Base-by-base conservation (phyloP, 2,113 vertebrate genomes). In the Pomatostomus ruficeps region DNA sequence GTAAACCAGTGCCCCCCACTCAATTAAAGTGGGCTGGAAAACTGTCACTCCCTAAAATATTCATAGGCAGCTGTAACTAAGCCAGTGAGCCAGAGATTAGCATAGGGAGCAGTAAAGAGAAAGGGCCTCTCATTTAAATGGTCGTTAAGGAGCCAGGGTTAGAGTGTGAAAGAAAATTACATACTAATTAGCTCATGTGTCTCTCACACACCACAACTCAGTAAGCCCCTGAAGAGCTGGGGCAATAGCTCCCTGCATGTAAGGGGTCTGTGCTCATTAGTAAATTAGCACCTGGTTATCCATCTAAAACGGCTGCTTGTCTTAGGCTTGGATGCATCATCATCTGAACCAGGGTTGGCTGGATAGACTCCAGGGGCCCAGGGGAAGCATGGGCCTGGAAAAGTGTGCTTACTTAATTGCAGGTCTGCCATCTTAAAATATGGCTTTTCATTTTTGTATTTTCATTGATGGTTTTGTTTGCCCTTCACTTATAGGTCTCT, bases 101-200 rank as follows among this genome's bases (percentile, higher is more conserved):
- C 89, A 85, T 4, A 86, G 93, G 89, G 96, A 97, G 93, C 85
- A 66, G 70, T 95, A 94, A 96, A 94, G 89, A 89, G 89, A 95
- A 96, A 96, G 77, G 91, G 75, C 65, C 72, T 94, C 92, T 97
- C 95, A 87, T 97, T 97, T 93, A 96, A 96, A 93, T 72, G 88
- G 71, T 94, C 45, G 75, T 97, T 97, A 96, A 93, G 85, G 87
- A 96, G 75, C 83, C 71, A 68, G 88, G 89, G 88, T 91, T 96
- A 95, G 81, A 96, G 76, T 72, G 91, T 86, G 89, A 88, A 94
- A 94, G 91, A 88, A 96, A 94, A 96, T 96, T 95, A 95, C 86
- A 95, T 82, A 92, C 91, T 96, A 95, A 97, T 97, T 95, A 97
- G 82, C 89, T 93, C 82, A 83, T 95, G 93, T 77, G 87, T 95